Percentiles rank a stretch among this genome's conserved stretches.
phyloP scores from a whole-genome alignment of 2,888 invertebrate genomes.

The Diadegma fenestrale region DNA sequence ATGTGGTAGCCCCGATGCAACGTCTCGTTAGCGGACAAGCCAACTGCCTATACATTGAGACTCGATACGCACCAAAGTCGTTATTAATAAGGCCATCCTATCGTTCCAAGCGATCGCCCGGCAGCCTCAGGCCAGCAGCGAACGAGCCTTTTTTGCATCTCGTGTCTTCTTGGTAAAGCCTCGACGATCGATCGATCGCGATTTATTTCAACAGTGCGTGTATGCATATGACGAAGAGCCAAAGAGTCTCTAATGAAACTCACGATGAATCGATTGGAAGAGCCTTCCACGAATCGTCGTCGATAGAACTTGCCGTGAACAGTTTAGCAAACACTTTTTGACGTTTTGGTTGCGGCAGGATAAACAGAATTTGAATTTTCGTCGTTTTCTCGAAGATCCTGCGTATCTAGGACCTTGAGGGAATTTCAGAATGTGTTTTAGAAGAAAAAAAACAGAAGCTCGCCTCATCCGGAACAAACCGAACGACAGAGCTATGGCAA shows the following conservation, averaged over 20 bases:
- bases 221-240: constrained; percentile 5
- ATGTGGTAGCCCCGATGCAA: constrained; percentile 50
- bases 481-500: constrained; percentile 9
- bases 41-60: constrained; percentile 62
- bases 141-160: constrained; percentile 45
- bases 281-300: constrained; percentile 26
- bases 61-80: constrained; percentile 67
- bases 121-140: constrained; percentile 42
- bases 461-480: constrained; percentile 24
- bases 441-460: constrained; percentile 35
- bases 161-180: constrained; percentile 56
- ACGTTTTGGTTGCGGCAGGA: neutral
- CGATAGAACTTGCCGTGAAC: neutral
- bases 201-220: constrained; percentile 44
- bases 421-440: constrained; percentile 7
- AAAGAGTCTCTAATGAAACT: constrained; percentile 24
- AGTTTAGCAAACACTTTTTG: neutral
- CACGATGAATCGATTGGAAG: constrained; percentile 50
- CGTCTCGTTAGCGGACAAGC: constrained; percentile 65
- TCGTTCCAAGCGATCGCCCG: constrained; percentile 66
- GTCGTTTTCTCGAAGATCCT: neutral
- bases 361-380: neutral
- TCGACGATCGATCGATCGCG: constrained; percentile 64
- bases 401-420: neutral
- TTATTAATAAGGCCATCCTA: constrained; percentile 67